Base-by-base conservation (phyloP, 1,140 invertebrate genomes). In the Euura lappo region DNA sequence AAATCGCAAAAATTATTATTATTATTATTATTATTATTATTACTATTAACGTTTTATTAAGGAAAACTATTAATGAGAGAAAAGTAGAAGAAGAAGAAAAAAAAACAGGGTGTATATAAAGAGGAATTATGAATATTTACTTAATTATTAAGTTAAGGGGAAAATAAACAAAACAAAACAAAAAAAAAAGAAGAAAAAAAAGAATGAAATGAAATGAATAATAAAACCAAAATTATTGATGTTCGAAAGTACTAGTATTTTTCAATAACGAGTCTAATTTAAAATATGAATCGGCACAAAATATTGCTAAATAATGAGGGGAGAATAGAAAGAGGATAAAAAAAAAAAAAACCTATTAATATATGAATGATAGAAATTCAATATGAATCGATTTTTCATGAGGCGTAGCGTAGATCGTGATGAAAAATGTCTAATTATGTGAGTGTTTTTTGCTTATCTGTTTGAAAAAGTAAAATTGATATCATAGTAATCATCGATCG, bases 31-130 rank as follows among this genome's bases (percentile, higher is more conserved):
- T 51, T 51, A 2, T 51, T 51, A 51, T 51, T 51, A 51, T 51
- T 60, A 60, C 13, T 60, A 60, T 6, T 60, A 60, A 6, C 3
- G 51, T 11, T 60, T 60, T 8, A 60, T 60, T 60, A 60, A 60
- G 51, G 6, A 28, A 78, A 73, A 75, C 68, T 60, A 74, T 77
- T 28, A 28, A 28, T 28, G 28, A 28, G 28, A 28, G 28, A 28
- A 28, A 28, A 28, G 28, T 28, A 28, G 28, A 28, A 28, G 28
- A 28, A 28, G 28, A 28, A n/a, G n/a, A 28, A 28, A 28, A 74
- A 70, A 65, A 74, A 72, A 86, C 84, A 86, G 85, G 84, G 85
- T 87, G 83, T 86, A 86, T 76, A 86, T 86, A 84, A 72, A 86
- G 77, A 85, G 80, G 79, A 84, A 79, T 79, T 82, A 80, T 76